Percentiles rank a stretch among this genome's conserved stretches.
phyloP scores from a whole-genome alignment of 2,113 vertebrate species.

The Varanus komodoensis region DNA sequence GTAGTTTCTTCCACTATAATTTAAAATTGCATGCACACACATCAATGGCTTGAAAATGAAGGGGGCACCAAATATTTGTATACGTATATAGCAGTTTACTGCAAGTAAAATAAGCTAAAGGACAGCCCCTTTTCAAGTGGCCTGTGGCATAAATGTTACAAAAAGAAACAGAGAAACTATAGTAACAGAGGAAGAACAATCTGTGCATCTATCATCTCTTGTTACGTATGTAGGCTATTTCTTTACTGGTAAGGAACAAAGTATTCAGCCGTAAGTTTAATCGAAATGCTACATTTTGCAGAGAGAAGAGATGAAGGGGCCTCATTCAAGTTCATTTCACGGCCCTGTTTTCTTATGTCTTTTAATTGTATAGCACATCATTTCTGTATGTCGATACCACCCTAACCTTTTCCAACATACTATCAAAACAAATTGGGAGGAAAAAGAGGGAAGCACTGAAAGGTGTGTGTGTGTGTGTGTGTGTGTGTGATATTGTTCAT shows the following conservation, averaged over 20 bases:
- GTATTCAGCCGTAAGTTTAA: not conserved
- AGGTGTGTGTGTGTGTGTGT: not conserved
- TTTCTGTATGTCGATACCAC: constrained; percentile 26
- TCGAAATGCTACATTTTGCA: not conserved
- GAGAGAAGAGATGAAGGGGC: not conserved
- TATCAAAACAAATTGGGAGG: constrained; percentile 11
- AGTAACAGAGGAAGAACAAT: not conserved
- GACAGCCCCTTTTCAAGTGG: not conserved
- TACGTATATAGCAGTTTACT: not conserved
- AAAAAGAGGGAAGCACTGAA: constrained; percentile 52
- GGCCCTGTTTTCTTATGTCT: not conserved
- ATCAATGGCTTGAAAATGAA: constrained; percentile 7
- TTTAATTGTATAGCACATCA: constrained; percentile 38
- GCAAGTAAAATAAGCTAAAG: not conserved
- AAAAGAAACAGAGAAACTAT: not conserved
- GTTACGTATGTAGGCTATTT: not conserved
- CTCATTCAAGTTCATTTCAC: not conserved
- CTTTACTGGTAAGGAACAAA: not conserved
- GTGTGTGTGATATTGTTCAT: constrained; percentile 19
- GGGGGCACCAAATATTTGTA: not conserved
- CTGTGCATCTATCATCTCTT: not conserved
- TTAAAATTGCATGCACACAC: not conserved
- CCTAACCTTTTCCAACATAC: constrained; percentile 29
- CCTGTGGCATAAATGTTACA: not conserved
- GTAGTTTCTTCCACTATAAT: constrained; percentile 14